Percentiles rank a stretch among this genome's conserved stretches.
Conservation (phyloP, 2,888 invertebrate species). For the Tachina grossa region DNA sequence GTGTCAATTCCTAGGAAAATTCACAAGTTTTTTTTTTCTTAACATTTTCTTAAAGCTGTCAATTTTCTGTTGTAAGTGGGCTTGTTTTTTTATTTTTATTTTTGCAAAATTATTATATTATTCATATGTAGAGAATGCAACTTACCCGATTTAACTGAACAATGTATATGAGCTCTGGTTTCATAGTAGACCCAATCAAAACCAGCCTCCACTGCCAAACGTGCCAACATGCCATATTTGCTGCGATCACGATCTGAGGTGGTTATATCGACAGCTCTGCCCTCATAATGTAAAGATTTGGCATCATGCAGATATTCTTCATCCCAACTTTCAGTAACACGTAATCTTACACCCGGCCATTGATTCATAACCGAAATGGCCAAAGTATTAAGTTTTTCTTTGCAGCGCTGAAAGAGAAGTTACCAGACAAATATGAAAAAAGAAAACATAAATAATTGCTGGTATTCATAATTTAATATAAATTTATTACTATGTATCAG, state of each 20-base stretch:
- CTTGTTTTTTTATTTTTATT: background rate
- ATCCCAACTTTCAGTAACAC: conserved; percentile 98
- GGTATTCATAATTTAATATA: conserved; percentile 1
- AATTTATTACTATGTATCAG: background rate
- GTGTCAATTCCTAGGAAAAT: conserved; percentile 79
- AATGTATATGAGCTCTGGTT: conserved; percentile 96
- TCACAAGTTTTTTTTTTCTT: conserved; percentile 63
- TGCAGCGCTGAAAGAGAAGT: conserved; percentile 90
- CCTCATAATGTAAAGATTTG: conserved; percentile 97
- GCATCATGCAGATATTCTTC: conserved; percentile 89
- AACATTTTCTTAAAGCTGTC: conserved; percentile 48
- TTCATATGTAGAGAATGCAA: conserved; percentile 44
- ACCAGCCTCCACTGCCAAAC: conserved; percentile 97
- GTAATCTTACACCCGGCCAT: conserved; percentile 96
- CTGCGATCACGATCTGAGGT: conserved; percentile 96
- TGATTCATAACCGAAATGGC: conserved; percentile 99
- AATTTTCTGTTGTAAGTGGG: conserved; percentile 53
- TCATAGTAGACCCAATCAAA: conserved; percentile 99
- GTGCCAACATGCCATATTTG: conserved; percentile 97
- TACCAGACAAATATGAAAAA: conserved; percentile 32
- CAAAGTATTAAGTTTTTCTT: conserved; percentile 96
- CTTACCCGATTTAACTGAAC: conserved; percentile 98
- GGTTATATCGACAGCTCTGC: conserved; percentile 97
- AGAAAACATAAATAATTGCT: background rate
- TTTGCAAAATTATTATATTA: background rate